phyloP scores from a whole-genome alignment of 2,797 vertebrate genomes.

The Coranthus polyacanthus region DNA sequence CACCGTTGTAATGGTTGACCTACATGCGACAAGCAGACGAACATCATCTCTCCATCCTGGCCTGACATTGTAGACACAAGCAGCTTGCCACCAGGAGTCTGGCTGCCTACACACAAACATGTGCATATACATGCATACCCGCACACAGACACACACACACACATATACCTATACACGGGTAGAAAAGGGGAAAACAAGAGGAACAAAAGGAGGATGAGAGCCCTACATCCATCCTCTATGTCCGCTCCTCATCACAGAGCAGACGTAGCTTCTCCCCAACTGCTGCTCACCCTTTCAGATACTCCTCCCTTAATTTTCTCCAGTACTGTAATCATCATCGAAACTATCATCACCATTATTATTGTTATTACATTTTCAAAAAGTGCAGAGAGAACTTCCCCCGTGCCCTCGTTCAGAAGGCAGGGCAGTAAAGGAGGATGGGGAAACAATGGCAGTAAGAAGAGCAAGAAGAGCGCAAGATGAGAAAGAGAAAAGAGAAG shows the following conservation, averaged over 20 bases:
- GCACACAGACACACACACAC: constrained; percentile 21
- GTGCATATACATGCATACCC: no score
- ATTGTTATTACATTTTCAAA: constrained; percentile 85
- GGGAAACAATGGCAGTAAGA: constrained; percentile 82
- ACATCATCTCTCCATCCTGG: constrained; percentile 47
- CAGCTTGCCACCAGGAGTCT: constrained; percentile 55
- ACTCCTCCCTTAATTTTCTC: constrained; percentile 81
- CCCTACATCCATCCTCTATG: constrained; percentile 70
- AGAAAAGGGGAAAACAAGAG: constrained; percentile 30
- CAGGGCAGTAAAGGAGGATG: constrained; percentile 74
- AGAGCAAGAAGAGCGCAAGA: constrained; percentile 73
- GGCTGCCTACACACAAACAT: constrained; percentile 24
- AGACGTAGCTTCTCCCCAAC: constrained; percentile 68
- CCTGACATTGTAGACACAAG: constrained; percentile 61
- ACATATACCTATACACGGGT: constrained; percentile 9
- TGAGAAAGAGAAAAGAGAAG: constrained; percentile 84
- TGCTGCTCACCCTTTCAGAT: constrained; percentile 73
- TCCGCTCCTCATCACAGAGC: constrained; percentile 64
- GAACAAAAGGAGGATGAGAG: constrained; percentile 71
- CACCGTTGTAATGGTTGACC: constrained; percentile 30
- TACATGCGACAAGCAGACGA: constrained; percentile 47
- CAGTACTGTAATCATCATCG: constrained; percentile 74
- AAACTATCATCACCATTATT: constrained; percentile 73
- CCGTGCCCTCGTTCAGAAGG: constrained; percentile 68
- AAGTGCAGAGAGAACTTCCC: constrained; percentile 86